These are phyloP conservation scores for Hydra vulgaris DNA, from an alignment of 30 jellyfish, hydroid and myxozoan genomes.

Conservation along the genomic window DNA sequence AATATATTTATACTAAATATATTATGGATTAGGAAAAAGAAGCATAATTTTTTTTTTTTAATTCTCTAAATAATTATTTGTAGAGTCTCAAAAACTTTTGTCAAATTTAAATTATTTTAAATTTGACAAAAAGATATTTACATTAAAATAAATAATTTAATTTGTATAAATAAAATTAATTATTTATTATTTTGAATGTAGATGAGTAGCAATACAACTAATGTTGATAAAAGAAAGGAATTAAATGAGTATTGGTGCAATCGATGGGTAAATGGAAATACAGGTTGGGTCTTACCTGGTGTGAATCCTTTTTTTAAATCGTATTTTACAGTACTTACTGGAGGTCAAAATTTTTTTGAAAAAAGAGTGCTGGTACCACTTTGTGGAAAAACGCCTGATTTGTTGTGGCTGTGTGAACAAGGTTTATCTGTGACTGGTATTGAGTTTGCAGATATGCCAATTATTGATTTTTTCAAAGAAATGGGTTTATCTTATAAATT, in stretches of 20 bases:
- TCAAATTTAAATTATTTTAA: too few relatives aligned
- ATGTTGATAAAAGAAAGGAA: background rate
- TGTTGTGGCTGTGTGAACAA: constrained; percentile 42
- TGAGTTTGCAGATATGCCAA: constrained; percentile 44
- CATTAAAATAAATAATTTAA: too few relatives aligned
- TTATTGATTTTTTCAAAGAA: constrained; percentile 36
- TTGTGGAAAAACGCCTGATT: constrained; percentile 60
- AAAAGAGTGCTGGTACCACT: constrained; percentile 46
- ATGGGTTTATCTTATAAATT: constrained; percentile 26
- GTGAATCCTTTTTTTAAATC: constrained; percentile 2
- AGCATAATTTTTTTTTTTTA: too few relatives aligned
- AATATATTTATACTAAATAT: too few relatives aligned
- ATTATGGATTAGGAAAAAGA: too few relatives aligned
- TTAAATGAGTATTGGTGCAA: background rate
- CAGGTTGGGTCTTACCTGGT: constrained; percentile 8
- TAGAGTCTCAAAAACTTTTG: too few relatives aligned
- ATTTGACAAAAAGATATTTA: too few relatives aligned
- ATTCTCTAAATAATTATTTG: too few relatives aligned
- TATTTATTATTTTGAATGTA: too few relatives aligned
- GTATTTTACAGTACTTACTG: background rate
- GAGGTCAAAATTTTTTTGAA: constrained; percentile 8
- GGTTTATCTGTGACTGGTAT: constrained; percentile 62
- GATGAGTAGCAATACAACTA: too few relatives aligned
- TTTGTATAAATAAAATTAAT: too few relatives aligned
- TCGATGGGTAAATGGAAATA: constrained; percentile 14